Conservation (phyloP, 2,888 invertebrate species). For the Limnephilus marmoratus region DNA sequence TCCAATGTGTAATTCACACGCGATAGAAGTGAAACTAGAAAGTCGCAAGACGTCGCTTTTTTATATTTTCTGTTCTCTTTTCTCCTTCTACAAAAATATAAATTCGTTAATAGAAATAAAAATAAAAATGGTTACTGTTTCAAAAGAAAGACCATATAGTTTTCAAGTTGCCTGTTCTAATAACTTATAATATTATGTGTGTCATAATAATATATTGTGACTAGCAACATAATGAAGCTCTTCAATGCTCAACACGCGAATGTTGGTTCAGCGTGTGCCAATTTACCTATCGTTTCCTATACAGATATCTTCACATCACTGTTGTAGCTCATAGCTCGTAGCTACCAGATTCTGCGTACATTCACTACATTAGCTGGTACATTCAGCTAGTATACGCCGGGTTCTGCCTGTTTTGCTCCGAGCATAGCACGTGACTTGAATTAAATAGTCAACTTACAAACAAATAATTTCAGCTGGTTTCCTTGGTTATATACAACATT, state of each 20-base stretch:
- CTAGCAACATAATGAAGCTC: not conserved
- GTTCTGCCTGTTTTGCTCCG: not conserved
- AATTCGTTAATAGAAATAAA: too few relatives aligned
- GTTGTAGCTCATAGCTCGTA: not conserved
- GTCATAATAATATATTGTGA: not conserved
- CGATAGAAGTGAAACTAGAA: too few relatives aligned
- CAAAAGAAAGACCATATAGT: too few relatives aligned
- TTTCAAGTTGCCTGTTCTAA: too few relatives aligned
- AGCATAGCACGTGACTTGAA: slow-evolving; percentile 16
- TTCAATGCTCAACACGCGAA: not conserved
- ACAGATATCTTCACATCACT: slow-evolving; percentile 13
- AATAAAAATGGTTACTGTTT: too few relatives aligned
- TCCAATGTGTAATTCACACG: too few relatives aligned
- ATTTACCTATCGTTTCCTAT: slow-evolving; percentile 16
- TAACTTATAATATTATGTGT: not conserved
- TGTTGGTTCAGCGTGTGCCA: slow-evolving; percentile 2
- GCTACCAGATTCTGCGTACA: not conserved
- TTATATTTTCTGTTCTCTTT: too few relatives aligned
- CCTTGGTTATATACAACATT: not conserved
- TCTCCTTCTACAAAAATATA: too few relatives aligned
- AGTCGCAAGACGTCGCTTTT: too few relatives aligned
- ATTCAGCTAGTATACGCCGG: not conserved
- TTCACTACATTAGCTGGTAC: not conserved
- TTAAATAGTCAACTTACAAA: not conserved
- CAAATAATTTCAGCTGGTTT: not conserved